Evolutionary conservation across 2,888 invertebrate genomes (phyloP), one percentile per base, ranked within the genome.

Genomic region (Antheraea yamamai): DNA sequence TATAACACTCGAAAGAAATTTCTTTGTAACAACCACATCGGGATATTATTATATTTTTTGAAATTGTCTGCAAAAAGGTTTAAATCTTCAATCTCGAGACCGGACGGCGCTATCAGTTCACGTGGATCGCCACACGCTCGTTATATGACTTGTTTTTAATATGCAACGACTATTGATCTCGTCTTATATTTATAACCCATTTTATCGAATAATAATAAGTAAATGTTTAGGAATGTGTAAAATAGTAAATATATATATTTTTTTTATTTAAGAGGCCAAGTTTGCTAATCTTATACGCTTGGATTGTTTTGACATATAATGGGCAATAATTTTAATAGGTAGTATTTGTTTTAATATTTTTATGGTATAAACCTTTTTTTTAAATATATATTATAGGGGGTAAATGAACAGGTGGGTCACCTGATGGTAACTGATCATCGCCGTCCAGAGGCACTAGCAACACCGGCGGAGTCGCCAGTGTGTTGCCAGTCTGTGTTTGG

Each of bases 111-210:
- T 92, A 92, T 92, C 92, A 80, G 73, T 87, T 87, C 91, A 93
- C 92, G 92, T 91, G 92, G 90, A 93, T 93, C 92, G 79, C 80
- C 72, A 80, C 77, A 79, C 82, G 82, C 77, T 79, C 81, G 81
- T 83, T 84, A 82, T 80, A 85, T 84, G 84, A 88, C 87, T 82
- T 82, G 86, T 35, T 70, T 74, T 52, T 2, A 39, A 23, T 35
- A 51, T 35, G 64, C 51, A 26, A 18, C n/a, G 8, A 30, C 51
- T 68, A 26, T 3, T 55, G 20, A 20, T 6, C 35, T 68, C 52
- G 26, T 52, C 55, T 52, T 70, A 68, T 55, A 55, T 39, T 70
- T 51, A 20, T 68, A 52, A 30, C 30, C 30, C 47, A 74, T 68
- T 74, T 66, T 30, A 68, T 74, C 52, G 61, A 52, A 52, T 52